Evolutionary conservation across 2,113 vertebrate species (phyloP).

Genomic region (Pungitius pungitius): DNA sequence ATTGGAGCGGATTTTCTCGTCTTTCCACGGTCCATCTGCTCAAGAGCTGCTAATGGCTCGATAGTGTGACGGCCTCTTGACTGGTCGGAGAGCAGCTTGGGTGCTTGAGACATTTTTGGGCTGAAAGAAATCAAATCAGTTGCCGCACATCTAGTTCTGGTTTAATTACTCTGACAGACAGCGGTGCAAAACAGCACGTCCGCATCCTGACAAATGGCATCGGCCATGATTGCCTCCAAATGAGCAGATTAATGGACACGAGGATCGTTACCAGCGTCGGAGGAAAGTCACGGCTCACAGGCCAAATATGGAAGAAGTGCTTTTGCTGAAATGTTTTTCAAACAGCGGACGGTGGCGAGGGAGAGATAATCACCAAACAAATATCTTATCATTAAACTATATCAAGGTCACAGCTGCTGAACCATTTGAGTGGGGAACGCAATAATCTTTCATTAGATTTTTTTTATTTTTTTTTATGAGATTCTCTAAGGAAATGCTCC

Average conservation of each 20-base stretch:
- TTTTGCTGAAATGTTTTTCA: slow-evolving; percentile 15
- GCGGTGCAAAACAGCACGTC: slow-evolving; percentile 56
- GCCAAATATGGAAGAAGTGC: slow-evolving; percentile 20
- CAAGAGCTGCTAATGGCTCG: slow-evolving; percentile 21
- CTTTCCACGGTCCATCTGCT: slow-evolving; percentile 44
- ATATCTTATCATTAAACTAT: slow-evolving; percentile 9
- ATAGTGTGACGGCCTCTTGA: slow-evolving; percentile 16
- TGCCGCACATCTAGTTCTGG: slow-evolving; percentile 39
- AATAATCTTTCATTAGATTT: slow-evolving; percentile 21
- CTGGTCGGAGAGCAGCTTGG: slow-evolving; percentile 18
- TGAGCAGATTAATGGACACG: slow-evolving; percentile 64
- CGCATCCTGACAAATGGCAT: slow-evolving; percentile 57
- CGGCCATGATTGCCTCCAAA: slow-evolving; percentile 69
- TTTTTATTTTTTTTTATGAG: too few species aligned
- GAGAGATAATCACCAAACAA: slow-evolving; percentile 21
- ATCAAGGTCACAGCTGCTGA: slow-evolving; percentile 6
- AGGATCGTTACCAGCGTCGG: slow-evolving; percentile 30
- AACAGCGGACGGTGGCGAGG: not conserved
- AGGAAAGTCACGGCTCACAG: slow-evolving; percentile 36
- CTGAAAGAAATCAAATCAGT: slow-evolving; percentile 61
- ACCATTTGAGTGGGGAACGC: slow-evolving; percentile 4
- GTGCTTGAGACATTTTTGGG: too few species aligned
- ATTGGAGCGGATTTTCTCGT: slow-evolving; percentile 30
- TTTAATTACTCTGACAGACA: slow-evolving; percentile 71
- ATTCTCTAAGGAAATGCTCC: not conserved